Evolutionary conservation across 2,888 invertebrate species (phyloP).

Genomic region (Rugalucina vietnamica): DNA sequence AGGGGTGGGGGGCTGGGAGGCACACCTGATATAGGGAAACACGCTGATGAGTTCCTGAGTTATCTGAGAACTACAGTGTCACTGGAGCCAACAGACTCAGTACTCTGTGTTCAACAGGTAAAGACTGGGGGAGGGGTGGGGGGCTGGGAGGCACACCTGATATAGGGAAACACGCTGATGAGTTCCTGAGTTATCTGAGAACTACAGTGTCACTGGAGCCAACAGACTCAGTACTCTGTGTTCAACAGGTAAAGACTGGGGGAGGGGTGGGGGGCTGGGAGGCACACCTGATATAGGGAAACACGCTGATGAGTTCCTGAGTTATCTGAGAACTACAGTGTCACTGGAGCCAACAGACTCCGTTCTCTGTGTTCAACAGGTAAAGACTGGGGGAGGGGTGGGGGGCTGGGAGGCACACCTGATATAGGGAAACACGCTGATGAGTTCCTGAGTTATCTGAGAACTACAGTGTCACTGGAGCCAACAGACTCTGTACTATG

Average conservation of each 20-base stretch:
- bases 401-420: too few relatives aligned
- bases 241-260: conserved; percentile 89
- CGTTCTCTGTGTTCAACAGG: conserved; percentile 91
- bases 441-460: conserved; percentile 91
- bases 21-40: conserved; percentile 90
- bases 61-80: conserved; percentile 90
- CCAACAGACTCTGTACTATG: conserved; percentile 89
- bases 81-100: conserved; percentile 89
- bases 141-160: too few relatives aligned
- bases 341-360: conserved; percentile 89
- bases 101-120: conserved; percentile 91
- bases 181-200: conserved; percentile 90
- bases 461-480: conserved; percentile 89
- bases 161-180: conserved; percentile 91
- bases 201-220: conserved; percentile 90
- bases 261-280: too few relatives aligned
- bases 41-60: conserved; percentile 92
- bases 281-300: conserved; percentile 91
- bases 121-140: too few relatives aligned
- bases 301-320: conserved; percentile 92
- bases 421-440: conserved; percentile 91
- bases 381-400: too few relatives aligned
- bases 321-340: conserved; percentile 90
- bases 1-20: too few relatives aligned
- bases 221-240: conserved; percentile 89